phyloP scores from a whole-genome alignment of 2,113 vertebrate genomes.

The Arizona elegans region DNA sequence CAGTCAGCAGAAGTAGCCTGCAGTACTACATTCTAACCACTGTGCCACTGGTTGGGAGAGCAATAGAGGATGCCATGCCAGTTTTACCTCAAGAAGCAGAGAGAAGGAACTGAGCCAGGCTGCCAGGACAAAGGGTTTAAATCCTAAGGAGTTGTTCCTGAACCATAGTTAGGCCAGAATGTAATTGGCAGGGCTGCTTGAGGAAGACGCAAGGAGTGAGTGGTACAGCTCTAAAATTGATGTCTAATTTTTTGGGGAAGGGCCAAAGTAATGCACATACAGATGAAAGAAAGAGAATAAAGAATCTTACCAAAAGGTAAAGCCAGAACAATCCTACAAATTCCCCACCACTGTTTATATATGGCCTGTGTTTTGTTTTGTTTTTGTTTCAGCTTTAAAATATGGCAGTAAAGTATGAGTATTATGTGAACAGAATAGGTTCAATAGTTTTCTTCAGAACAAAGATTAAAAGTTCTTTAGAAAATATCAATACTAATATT shows the following conservation, averaged over 20 bases:
- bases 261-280: not conserved
- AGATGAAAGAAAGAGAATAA: not conserved
- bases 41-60: not conserved
- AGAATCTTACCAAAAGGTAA: slow-evolving; percentile 46
- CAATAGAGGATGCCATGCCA: not conserved
- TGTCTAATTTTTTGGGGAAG: not conserved
- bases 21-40: too few species aligned
- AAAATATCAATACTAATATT: slow-evolving; percentile 46
- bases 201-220: not conserved
- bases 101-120: not conserved
- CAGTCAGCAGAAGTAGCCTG: too few species aligned
- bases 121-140: not conserved
- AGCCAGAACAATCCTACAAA: slow-evolving; percentile 32
- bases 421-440: slow-evolving; percentile 58
- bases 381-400: slow-evolving; percentile 69
- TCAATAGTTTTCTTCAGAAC: slow-evolving; percentile 57
- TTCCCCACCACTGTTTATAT: slow-evolving; percentile 46
- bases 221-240: not conserved
- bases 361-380: slow-evolving; percentile 42
- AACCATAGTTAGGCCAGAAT: not conserved
- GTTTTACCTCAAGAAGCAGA: not conserved
- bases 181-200: not conserved
- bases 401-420: slow-evolving; percentile 54
- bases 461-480: too few species aligned
- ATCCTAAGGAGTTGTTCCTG: not conserved